Evolutionary conservation across 2,113 vertebrate genomes (phyloP).

Genomic region (Hydrolagus affinis): DNA sequence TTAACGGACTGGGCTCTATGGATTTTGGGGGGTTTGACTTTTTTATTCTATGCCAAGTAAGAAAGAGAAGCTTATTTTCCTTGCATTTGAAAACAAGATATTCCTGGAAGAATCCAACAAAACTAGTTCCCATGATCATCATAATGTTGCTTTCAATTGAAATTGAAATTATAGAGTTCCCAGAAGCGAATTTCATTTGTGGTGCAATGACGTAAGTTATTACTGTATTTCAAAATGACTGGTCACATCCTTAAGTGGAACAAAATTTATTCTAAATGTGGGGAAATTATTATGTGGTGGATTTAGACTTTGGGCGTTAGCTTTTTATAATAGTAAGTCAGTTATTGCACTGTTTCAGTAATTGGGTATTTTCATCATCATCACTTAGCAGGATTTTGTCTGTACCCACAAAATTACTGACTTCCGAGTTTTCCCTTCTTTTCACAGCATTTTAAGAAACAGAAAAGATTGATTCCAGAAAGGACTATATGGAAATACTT

Average conservation of each 20-base stretch:
- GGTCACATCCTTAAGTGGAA: neutral
- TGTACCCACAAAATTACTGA: no score
- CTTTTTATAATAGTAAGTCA: neutral
- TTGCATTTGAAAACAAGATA: neutral
- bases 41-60: neutral
- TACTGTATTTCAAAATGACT: neutral
- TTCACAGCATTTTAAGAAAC: slow-evolving; percentile 93
- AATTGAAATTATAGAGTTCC: neutral
- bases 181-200: neutral
- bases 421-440: slow-evolving; percentile 23
- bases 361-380: neutral
- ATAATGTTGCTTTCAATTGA: neutral
- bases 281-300: neutral
- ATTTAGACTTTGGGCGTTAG: neutral
- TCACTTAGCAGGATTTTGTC: neutral
- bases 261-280: neutral
- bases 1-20: neutral
- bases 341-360: neutral
- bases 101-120: no score
- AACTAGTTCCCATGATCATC: neutral
- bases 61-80: neutral
- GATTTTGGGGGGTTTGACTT: neutral
- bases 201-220: neutral
- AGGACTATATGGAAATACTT: slow-evolving; percentile 98
- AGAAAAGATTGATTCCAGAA: slow-evolving; percentile 89